A percentile compares a stretch with the other conserved stretches of the same genome.
Conservation (phyloP, 2,113 vertebrate genomes). For the human region DNA sequence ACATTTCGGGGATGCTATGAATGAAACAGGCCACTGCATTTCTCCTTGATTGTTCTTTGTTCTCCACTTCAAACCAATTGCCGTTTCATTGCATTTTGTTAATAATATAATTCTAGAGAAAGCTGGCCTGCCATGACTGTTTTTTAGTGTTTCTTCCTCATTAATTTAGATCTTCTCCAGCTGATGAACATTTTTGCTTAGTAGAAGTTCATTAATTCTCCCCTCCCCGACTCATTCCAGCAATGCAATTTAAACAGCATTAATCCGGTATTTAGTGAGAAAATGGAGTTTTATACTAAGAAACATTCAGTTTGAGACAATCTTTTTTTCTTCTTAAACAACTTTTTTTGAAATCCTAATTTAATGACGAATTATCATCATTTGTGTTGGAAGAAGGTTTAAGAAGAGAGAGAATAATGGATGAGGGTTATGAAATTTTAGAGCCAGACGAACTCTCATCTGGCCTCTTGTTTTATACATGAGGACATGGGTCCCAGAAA, state of each 20-base stretch:
- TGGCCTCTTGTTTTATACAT: neutral
- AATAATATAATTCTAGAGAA: neutral
- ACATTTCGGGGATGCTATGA: neutral
- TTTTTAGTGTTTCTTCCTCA: conserved; percentile 59
- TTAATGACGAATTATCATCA: conserved; percentile 74
- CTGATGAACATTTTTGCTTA: conserved; percentile 13
- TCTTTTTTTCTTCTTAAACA: conserved; percentile 65
- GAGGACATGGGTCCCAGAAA: neutral
- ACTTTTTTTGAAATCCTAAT: conserved; percentile 60
- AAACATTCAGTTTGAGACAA: conserved; percentile 71
- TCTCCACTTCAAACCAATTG: neutral
- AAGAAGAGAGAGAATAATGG: conserved; percentile 64
- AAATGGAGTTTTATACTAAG: conserved; percentile 70
- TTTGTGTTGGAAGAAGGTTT: conserved; percentile 66
- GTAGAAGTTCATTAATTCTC: conserved; percentile 11
- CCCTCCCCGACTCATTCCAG: neutral
- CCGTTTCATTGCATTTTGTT: neutral
- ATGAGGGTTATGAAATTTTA: conserved; percentile 6
- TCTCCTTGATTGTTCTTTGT: neutral
- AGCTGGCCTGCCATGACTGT: neutral
- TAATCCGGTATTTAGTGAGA: conserved; percentile 34
- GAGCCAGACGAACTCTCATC: neutral
- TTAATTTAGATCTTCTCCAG: conserved; percentile 6
- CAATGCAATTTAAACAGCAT: conserved; percentile 39
- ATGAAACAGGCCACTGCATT: neutral